Conservation (phyloP, 2,888 invertebrate genomes). For the Drosophila colorata region DNA sequence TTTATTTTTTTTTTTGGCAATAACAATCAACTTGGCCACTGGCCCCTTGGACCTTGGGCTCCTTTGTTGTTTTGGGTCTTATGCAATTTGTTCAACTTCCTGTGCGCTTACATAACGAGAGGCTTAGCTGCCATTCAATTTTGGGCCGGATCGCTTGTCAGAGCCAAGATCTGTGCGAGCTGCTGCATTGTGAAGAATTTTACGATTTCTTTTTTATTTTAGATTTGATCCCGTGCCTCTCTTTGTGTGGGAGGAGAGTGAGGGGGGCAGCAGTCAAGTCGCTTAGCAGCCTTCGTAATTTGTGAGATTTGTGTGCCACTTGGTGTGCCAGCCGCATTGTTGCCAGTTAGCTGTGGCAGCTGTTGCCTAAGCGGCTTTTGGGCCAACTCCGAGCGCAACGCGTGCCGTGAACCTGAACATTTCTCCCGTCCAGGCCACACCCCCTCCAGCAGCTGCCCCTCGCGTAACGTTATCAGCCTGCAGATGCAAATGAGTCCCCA, state of each 20-base stretch:
- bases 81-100: constrained; percentile 71
- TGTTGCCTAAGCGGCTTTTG: constrained; percentile 57
- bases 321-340: constrained; percentile 40
- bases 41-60: constrained; percentile 25
- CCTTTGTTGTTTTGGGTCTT: constrained; percentile 34
- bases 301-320: constrained; percentile 59
- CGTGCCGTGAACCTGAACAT: constrained; percentile 30
- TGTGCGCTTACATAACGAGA: constrained; percentile 55
- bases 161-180: not conserved
- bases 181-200: constrained; percentile 32
- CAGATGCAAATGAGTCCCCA: constrained; percentile 68
- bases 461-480: constrained; percentile 41
- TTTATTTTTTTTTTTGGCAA: constrained; percentile 52
- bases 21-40: constrained; percentile 30
- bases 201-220: constrained; percentile 24
- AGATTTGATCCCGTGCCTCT: constrained; percentile 19
- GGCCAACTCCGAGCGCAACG: constrained; percentile 33
- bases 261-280: constrained; percentile 44
- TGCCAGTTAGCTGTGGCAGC: constrained; percentile 27
- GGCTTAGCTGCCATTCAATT: constrained; percentile 46
- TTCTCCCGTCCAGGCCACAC: constrained; percentile 8
- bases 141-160: constrained; percentile 23
- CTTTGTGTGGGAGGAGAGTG: constrained; percentile 12
- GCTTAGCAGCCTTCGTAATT: constrained; percentile 45
- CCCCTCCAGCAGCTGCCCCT: constrained; percentile 15